Base-by-base conservation (phyloP, 2,797 vertebrate genomes). In the Sebastes miniatus region DNA sequence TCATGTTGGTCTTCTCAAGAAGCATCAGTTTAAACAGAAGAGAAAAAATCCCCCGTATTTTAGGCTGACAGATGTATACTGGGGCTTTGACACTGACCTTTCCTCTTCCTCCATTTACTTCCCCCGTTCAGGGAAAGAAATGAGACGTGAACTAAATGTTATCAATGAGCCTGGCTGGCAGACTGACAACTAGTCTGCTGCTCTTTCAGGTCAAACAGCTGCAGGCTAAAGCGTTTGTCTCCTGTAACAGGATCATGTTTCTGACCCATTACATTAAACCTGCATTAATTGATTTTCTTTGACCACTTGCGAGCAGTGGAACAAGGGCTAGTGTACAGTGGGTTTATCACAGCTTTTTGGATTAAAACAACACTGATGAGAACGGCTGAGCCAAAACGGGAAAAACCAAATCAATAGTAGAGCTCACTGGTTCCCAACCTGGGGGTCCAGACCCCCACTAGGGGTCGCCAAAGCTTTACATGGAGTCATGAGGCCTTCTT, bases 61-160 rank as follows among this genome's bases (percentile, higher is more conserved):
- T 73, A 24, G 9, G 5, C 5, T 3, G 14, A 52, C 13, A 18
- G 6, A 62, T 32, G 1, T 22, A 67, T 25, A 32, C 9, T 1
- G 2, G 36, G 13, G 32, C 22, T 59, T 59, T 58, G 70, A 61
- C 22, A 0, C 2, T 61, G 71, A 66, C 34, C 59, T 80, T 84
- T 81, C n/a, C 54, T 80, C 80, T 83, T 88, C 71, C 59, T 79
- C 69, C 63, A 36, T 78, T 76, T 29, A 89, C 79, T 86, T 89
- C 81, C 85, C 29, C 25, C 12, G 22, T 59, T 58, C 22, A 22
- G 9, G n/a, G 5, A 52, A 11, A 64, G 50, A 57, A 29, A 65
- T 50, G 11, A 56, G 25, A 34, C 11, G 20, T 54, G 0, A 64
- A 4, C 20, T 10, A 22, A 62, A 31, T 25, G 32, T n/a, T 14